Evolutionary conservation across 2,113 vertebrate species (phyloP).

Genomic region (Perccottus glenii): DNA sequence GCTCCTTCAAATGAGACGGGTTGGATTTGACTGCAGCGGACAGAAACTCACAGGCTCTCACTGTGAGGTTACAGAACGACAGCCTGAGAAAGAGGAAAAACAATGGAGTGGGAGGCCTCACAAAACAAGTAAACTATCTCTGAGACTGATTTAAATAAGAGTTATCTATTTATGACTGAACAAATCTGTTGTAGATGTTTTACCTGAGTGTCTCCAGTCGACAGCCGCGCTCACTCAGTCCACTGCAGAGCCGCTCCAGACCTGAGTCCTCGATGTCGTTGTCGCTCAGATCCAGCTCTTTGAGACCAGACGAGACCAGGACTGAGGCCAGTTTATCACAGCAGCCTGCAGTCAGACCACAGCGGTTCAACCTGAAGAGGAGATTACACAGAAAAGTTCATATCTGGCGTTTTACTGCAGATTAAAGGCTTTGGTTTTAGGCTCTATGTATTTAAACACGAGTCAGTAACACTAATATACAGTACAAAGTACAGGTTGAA

Average conservation of each 20-base stretch:
- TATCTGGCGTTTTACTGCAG: too few species aligned
- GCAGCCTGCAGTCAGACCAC: slow-evolving; percentile 9
- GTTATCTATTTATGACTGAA: too few species aligned
- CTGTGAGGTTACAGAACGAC: slow-evolving; percentile 28
- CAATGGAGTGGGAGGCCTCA: too few species aligned
- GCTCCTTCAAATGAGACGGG: slow-evolving; percentile 15
- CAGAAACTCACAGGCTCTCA: slow-evolving; percentile 16
- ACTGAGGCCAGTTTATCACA: slow-evolving; percentile 15
- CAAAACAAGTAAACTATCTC: background rate
- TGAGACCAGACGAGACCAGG: slow-evolving; percentile 5
- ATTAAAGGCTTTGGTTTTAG: too few species aligned
- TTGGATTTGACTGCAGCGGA: slow-evolving; percentile 27
- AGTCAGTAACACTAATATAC: too few species aligned
- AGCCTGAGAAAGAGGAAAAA: slow-evolving; percentile 8
- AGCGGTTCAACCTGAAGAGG: slow-evolving; percentile 17
- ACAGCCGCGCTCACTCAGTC: slow-evolving; percentile 3
- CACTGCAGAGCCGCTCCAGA: background rate
- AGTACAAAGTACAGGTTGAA: too few species aligned
- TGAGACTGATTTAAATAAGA: background rate
- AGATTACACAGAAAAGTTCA: background rate
- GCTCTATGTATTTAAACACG: too few species aligned
- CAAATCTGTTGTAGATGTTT: background rate
- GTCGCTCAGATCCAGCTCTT: slow-evolving; percentile 23
- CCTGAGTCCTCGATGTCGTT: slow-evolving; percentile 28
- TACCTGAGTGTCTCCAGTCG: slow-evolving; percentile 28